A percentile compares a stretch with the other conserved stretches of the same genome.
Conservation (phyloP, 2,113 vertebrate species). For the Arenaria interpres region DNA sequence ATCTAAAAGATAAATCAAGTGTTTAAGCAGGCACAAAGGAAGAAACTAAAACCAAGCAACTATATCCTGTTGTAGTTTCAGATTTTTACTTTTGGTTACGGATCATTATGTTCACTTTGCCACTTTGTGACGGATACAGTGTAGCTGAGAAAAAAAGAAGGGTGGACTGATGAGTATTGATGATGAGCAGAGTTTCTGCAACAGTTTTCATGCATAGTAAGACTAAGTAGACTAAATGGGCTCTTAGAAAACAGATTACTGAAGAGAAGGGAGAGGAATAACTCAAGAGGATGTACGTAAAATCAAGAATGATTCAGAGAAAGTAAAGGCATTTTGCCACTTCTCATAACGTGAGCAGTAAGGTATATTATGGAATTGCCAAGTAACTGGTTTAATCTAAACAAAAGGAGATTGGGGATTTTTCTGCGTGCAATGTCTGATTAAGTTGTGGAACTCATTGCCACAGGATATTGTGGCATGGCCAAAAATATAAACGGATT, state of each 20-base stretch:
- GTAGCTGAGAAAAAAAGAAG: background rate
- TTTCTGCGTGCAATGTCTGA: background rate
- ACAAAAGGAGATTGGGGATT: background rate
- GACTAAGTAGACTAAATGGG: background rate
- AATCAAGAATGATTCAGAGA: background rate
- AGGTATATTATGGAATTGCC: background rate
- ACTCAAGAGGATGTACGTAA: background rate
- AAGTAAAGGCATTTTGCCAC: background rate
- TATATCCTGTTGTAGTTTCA: background rate
- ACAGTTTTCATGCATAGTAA: background rate
- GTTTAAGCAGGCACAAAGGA: background rate
- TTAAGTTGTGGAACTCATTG: background rate
- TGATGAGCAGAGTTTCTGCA: background rate
- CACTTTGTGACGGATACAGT: background rate
- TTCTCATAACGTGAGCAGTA: background rate
- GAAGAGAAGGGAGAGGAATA: background rate
- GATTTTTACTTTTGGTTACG: background rate
- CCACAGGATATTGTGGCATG: background rate
- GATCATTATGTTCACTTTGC: background rate
- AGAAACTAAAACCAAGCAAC: background rate
- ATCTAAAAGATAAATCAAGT: background rate
- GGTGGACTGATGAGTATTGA: too few relatives aligned
- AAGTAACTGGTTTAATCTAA: background rate
- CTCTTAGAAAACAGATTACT: background rate
- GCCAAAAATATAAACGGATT: background rate